phyloP scores from a whole-genome alignment of 2,113 vertebrate genomes.

The Epinephelus cyanopodus region DNA sequence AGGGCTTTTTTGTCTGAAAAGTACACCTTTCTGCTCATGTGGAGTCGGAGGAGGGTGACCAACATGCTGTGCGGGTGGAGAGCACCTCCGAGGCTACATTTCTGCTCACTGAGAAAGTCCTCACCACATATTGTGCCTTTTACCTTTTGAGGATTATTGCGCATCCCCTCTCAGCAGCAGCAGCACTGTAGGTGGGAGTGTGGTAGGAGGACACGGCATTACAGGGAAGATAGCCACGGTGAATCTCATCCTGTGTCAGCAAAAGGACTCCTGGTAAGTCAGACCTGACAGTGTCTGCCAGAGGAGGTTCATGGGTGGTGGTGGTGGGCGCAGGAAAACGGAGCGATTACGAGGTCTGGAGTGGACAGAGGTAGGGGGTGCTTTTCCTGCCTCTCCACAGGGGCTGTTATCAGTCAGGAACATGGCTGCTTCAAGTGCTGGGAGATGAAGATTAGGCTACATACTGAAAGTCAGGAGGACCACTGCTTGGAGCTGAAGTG shows the following conservation, averaged over 20 bases:
- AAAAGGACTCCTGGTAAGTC: constrained; percentile 36
- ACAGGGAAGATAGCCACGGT: constrained; percentile 16
- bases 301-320: constrained; percentile 24
- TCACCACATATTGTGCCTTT: constrained; percentile 20
- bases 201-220: constrained; percentile 3
- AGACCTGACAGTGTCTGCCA: constrained; percentile 35
- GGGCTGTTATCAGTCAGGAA: constrained; percentile 60
- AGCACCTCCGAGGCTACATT: constrained; percentile 19
- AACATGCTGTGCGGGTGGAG: constrained; percentile 7
- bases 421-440: constrained; percentile 30
- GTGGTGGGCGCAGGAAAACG: constrained; percentile 19
- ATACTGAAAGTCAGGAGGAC: constrained; percentile 10
- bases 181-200: constrained; percentile 45
- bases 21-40: background rate
- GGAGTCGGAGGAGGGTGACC: background rate
- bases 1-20: background rate
- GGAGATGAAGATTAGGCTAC: constrained; percentile 49
- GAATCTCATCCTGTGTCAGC: constrained; percentile 47
- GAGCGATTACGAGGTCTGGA: constrained; percentile 57
- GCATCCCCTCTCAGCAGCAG: constrained; percentile 29
- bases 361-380: constrained; percentile 16
- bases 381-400: constrained; percentile 32
- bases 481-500: constrained; percentile 5
- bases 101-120: constrained; percentile 18
- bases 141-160: constrained; percentile 50